These are phyloP conservation scores for Megaceryle maxima DNA, from an alignment of 2,113 vertebrate genomes.

Conservation along the genomic window DNA sequence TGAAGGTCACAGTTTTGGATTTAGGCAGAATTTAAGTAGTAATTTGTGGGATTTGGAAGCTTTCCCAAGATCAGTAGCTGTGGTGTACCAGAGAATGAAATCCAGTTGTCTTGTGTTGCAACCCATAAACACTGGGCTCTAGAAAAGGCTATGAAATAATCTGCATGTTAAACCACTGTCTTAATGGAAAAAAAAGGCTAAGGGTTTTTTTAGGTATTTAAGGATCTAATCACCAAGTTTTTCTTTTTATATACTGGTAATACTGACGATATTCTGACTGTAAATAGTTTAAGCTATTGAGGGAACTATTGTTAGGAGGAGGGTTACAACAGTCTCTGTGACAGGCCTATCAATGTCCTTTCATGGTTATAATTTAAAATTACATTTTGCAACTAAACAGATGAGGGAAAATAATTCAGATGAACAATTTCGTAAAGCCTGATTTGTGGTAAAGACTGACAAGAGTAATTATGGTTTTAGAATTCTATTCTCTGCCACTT, in stretches of 20 bases:
- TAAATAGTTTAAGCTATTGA: not conserved
- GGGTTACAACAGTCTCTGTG: not conserved
- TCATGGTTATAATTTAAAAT: not conserved
- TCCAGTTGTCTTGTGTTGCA: not conserved
- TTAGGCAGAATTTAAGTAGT: constrained; percentile 7
- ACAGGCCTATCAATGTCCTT: not conserved
- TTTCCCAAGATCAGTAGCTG: constrained; percentile 8
- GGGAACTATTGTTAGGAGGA: not conserved
- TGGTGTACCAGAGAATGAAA: not conserved
- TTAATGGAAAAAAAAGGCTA: not conserved
- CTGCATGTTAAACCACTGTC: not conserved
- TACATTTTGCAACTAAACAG: not conserved
- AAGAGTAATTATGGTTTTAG: not conserved
- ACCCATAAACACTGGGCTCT: not conserved
- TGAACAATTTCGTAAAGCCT: not conserved
- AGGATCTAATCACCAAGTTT: not conserved
- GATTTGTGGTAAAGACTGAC: not conserved
- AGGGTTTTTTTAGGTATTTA: not conserved
- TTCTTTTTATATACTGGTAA: not conserved
- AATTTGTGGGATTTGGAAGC: constrained; percentile 3
- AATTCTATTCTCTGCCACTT: not conserved
- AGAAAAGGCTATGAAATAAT: not conserved
- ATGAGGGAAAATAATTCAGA: not conserved
- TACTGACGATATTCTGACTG: not conserved
- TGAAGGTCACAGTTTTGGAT: constrained; percentile 1